Evolutionary conservation across 2,888 invertebrate species (phyloP).

Genomic region (Trilocha varians): DNA sequence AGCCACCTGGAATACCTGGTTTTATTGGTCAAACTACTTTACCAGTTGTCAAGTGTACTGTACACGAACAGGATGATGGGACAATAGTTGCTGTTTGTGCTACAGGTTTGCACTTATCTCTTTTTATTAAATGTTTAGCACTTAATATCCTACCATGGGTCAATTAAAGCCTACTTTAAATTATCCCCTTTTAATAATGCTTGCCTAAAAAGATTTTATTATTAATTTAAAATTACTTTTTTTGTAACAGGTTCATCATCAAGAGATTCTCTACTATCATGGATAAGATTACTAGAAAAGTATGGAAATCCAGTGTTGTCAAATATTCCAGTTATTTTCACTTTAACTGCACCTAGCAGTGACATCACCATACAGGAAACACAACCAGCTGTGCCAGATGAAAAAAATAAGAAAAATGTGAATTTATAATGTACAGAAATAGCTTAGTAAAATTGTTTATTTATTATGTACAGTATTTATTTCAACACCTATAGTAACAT

Average conservation of each 20-base stretch:
- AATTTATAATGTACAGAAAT: conserved; percentile 12
- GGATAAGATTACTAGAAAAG: conserved; percentile 87
- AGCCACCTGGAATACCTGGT: conserved; percentile 71
- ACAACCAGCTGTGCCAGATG: conserved; percentile 29
- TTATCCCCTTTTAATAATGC: too few relatives aligned
- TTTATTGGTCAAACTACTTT: conserved; percentile 56
- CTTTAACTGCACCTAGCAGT: conserved; percentile 76
- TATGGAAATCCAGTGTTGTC: conserved; percentile 82
- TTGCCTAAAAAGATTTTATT: too few relatives aligned
- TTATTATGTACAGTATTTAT: conserved; percentile 1
- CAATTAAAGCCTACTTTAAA: too few relatives aligned
- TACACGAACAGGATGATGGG: conserved; percentile 95
- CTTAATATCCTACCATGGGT: too few relatives aligned
- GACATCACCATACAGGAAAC: conserved; percentile 49
- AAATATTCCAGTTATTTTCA: conserved; percentile 88
- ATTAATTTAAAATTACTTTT: conserved; percentile 1
- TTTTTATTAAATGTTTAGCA: not conserved
- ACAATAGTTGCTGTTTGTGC: conserved; percentile 90
- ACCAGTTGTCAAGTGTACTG: conserved; percentile 72
- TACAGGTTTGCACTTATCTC: conserved; percentile 64
- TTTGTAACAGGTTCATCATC: conserved; percentile 81
- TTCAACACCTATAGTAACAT: not conserved
- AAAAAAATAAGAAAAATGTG: conserved; percentile 13
- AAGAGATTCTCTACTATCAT: conserved; percentile 93
- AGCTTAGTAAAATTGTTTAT: conserved; percentile 9